These are phyloP conservation scores for Phyllotreta cruciferae DNA, from an alignment of 2,888 invertebrate species.

Conservation along the genomic window DNA sequence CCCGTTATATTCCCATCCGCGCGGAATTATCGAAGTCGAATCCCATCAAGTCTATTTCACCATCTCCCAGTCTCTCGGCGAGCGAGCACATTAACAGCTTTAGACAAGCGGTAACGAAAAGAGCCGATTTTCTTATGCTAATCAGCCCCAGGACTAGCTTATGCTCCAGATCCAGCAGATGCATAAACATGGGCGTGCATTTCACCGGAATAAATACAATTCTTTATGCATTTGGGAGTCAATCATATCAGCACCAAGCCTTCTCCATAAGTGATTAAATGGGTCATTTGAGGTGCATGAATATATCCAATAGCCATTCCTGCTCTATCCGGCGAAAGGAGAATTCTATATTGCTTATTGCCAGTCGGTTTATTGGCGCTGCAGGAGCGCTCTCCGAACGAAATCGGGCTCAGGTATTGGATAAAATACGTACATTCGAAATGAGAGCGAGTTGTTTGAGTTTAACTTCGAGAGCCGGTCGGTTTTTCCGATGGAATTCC, in stretches of 20 bases:
- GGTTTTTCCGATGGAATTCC: conserved; percentile 27
- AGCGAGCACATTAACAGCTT: conserved; percentile 55
- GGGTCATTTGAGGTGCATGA: too few species aligned
- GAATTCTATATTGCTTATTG: not conserved
- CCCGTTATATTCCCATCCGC: too few species aligned
- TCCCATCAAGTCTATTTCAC: too few species aligned
- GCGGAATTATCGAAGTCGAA: too few species aligned
- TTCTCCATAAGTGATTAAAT: too few species aligned
- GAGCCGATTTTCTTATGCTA: conserved; percentile 55
- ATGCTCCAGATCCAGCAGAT: conserved; percentile 46
- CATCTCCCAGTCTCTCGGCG: too few species aligned
- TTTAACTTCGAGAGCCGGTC: conserved; percentile 34
- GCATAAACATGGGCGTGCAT: not conserved
- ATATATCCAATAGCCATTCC: too few species aligned
- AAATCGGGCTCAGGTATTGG: conserved; percentile 37
- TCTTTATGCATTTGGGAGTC: conserved; percentile 31
- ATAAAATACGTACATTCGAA: conserved; percentile 24
- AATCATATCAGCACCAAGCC: too few species aligned
- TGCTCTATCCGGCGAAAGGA: too few species aligned
- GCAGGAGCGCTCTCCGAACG: conserved; percentile 45
- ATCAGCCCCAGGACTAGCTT: conserved; percentile 50
- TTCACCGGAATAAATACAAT: too few species aligned
- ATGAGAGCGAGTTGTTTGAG: conserved; percentile 30
- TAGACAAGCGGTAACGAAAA: conserved; percentile 47
- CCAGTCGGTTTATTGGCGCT: not conserved